Conservation (phyloP, 2,888 invertebrate species). For the Euplagia quadripunctaria region DNA sequence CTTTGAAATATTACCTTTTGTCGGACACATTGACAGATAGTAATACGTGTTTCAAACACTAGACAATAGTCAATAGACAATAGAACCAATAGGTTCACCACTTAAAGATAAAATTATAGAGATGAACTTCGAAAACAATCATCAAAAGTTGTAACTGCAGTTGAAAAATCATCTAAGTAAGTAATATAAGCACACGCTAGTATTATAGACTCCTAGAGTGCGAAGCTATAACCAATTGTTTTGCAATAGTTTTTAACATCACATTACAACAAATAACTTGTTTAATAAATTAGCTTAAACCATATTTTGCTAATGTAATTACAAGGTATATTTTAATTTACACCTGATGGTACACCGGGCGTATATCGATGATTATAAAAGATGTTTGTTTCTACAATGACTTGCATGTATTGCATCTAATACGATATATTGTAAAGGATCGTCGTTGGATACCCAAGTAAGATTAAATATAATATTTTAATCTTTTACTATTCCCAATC, state of each 20-base stretch:
- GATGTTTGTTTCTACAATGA: constrained; percentile 70
- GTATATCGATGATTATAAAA: constrained; percentile 51
- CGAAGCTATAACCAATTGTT: constrained; percentile 84
- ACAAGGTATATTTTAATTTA: constrained; percentile 64
- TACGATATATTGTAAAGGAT: constrained; percentile 77
- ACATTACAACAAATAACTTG: constrained; percentile 70
- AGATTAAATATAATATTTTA: constrained; percentile 75
- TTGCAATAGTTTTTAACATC: constrained; percentile 84
- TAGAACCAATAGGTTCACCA: no score
- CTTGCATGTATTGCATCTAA: constrained; percentile 75
- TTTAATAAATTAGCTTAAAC: constrained; percentile 79
- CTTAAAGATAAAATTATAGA: constrained; percentile 14
- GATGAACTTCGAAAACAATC: background rate
- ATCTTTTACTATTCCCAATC: constrained; percentile 68
- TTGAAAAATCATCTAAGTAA: constrained; percentile 38
- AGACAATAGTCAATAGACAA: no score
- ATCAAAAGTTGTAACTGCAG: background rate
- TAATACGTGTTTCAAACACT: background rate
- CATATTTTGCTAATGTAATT: constrained; percentile 82
- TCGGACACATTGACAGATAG: background rate
- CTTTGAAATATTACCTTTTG: constrained; percentile 2
- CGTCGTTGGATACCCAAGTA: constrained; percentile 87
- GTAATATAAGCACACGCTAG: constrained; percentile 58
- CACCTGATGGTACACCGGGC: constrained; percentile 65
- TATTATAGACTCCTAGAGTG: constrained; percentile 80